These are phyloP conservation scores for Xylocopa sonorina DNA, from an alignment of 1,140 invertebrate genomes.

Conservation along the genomic window DNA sequence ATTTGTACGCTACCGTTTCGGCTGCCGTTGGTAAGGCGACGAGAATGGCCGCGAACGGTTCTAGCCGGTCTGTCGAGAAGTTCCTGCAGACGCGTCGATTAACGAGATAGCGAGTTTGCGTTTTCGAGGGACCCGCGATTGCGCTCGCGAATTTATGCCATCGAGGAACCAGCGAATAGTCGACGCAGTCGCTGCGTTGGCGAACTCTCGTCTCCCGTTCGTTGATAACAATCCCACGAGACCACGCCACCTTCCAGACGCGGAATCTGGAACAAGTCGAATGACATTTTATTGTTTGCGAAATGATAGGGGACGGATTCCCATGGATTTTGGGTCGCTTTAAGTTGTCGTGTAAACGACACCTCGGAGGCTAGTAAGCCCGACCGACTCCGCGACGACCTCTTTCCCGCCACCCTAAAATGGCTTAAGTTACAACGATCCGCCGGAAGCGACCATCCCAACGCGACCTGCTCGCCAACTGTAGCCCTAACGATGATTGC, in stretches of 20 bases:
- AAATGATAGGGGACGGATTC: constrained; percentile 52
- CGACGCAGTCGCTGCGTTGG: too few relatives aligned
- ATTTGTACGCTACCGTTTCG: constrained; percentile 52
- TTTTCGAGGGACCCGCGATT: neutral
- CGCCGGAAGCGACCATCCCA: constrained; percentile 30
- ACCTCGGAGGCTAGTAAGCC: constrained; percentile 54
- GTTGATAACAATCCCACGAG: constrained; percentile 9
- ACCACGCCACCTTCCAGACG: neutral
- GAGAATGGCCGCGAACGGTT: constrained; percentile 35
- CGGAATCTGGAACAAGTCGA: constrained; percentile 16
- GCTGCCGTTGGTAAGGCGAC: constrained; percentile 5
- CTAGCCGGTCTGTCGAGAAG: neutral
- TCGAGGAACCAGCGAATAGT: too few relatives aligned
- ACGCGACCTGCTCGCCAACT: constrained; percentile 26
- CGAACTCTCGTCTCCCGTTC: constrained; percentile 9
- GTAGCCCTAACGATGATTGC: constrained; percentile 45
- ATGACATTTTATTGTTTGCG: constrained; percentile 46
- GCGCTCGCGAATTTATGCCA: neutral
- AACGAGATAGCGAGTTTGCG: neutral
- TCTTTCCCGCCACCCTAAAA: constrained; percentile 49
- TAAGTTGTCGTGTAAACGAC: constrained; percentile 49
- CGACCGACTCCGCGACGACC: constrained; percentile 50
- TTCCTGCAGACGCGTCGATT: neutral
- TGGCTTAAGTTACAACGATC: constrained; percentile 56
- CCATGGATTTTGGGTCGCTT: constrained; percentile 57